Percentiles rank a stretch among this genome's conserved stretches.
These are phyloP conservation scores for Zaprionus ornatus DNA, from an alignment of 1,140 invertebrate species.

Conservation along the genomic window DNA sequence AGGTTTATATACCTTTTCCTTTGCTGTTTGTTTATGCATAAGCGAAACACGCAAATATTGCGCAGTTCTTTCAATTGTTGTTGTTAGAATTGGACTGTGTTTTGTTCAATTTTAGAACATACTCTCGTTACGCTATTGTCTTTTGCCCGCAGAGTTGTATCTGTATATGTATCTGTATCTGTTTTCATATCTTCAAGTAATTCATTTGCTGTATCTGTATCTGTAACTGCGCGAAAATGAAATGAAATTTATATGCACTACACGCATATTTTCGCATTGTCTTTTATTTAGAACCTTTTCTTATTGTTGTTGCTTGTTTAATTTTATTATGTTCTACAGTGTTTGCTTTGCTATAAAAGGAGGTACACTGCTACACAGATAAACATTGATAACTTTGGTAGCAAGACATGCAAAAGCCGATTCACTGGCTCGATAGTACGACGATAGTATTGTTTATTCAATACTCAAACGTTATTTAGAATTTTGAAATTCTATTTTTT, in stretches of 20 bases:
- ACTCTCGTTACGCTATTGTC: slow-evolving; percentile 11
- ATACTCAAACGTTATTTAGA: no score
- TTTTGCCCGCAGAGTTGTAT: neutral
- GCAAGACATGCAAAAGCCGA: no score
- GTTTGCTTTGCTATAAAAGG: neutral
- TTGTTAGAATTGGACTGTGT: neutral
- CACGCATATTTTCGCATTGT: slow-evolving; percentile 8
- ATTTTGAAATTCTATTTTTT: no score
- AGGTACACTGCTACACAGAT: neutral
- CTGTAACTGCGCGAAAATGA: slow-evolving; percentile 1
- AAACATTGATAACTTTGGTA: no score
- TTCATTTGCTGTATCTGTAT: slow-evolving; percentile 1
- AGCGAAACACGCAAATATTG: slow-evolving; percentile 46
- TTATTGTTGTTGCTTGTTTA: neutral
- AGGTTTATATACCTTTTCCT: neutral
- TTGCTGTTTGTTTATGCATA: slow-evolving; percentile 32
- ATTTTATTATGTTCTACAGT: neutral
- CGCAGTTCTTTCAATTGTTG: slow-evolving; percentile 2
- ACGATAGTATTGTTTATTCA: no score
- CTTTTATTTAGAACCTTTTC: neutral
- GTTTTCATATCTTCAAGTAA: slow-evolving; percentile 1
- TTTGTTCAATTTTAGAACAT: slow-evolving; percentile 33
- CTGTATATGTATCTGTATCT: slow-evolving; percentile 6
- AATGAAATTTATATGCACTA: slow-evolving; percentile 41
- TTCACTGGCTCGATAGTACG: no score